phyloP scores from a whole-genome alignment of 1,140 invertebrate species.

The Hermetia illucens region DNA sequence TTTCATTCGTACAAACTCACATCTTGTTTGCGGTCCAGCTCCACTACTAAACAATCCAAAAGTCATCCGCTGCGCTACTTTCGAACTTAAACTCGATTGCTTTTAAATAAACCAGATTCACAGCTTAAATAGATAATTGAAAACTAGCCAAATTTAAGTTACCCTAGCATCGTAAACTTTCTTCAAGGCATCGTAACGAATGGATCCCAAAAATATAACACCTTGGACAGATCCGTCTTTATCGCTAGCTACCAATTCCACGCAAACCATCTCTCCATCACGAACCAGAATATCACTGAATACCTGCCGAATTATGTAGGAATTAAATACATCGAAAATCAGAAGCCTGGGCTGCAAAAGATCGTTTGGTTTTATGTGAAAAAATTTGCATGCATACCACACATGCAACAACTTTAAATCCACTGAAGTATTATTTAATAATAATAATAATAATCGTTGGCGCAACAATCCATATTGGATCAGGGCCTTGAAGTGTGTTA shows the following conservation, averaged over 20 bases:
- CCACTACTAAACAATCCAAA: constrained; percentile 76
- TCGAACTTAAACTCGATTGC: constrained; percentile 85
- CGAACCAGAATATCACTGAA: constrained; percentile 92
- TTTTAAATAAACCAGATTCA: constrained; percentile 23
- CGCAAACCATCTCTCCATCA: constrained; percentile 97
- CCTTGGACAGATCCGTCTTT: constrained; percentile 66
- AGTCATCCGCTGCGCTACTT: constrained; percentile 92
- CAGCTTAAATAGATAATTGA: background rate
- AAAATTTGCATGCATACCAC: background rate
- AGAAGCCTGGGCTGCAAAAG: too few species aligned
- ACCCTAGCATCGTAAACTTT: constrained; percentile 94
- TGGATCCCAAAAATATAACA: constrained; percentile 92
- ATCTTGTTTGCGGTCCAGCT: constrained; percentile 54
- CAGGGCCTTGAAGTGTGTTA: too few species aligned
- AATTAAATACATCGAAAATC: too few species aligned
- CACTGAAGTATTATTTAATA: background rate
- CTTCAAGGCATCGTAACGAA: constrained; percentile 92
- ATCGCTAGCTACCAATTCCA: constrained; percentile 88
- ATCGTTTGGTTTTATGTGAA: too few species aligned
- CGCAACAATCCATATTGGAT: too few species aligned
- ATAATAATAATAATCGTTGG: background rate
- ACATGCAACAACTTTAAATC: background rate
- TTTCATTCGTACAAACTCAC: constrained; percentile 96
- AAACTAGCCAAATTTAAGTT: constrained; percentile 19
- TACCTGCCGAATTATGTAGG: constrained; percentile 44